Conservation (phyloP, 2,797 vertebrate genomes). For the Molossus molossus region DNA sequence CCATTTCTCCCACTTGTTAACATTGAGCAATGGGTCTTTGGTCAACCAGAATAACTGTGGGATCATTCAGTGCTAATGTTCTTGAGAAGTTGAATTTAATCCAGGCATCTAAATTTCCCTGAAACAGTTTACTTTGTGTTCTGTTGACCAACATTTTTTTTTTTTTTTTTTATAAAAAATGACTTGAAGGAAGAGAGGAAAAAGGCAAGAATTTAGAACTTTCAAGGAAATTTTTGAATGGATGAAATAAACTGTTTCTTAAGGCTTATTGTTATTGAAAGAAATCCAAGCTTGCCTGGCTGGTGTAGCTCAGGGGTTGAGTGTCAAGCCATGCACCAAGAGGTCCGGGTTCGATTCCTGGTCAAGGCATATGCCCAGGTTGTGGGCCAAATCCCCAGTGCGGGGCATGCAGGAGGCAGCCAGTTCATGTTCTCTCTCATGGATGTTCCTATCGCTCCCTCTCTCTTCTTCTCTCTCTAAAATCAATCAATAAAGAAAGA, state of each 20-base stretch:
- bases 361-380: too few species aligned
- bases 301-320: too few species aligned
- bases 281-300: constrained; percentile 26
- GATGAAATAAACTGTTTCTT: constrained; percentile 30
- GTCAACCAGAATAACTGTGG: constrained; percentile 70
- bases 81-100: constrained; percentile 59
- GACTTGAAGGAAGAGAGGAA: background rate
- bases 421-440: too few species aligned
- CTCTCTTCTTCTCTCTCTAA: too few species aligned
- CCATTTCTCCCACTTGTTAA: constrained; percentile 63
- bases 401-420: too few species aligned
- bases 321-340: too few species aligned
- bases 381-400: too few species aligned
- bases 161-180: constrained; percentile 49
- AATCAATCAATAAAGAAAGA: background rate
- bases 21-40: constrained; percentile 67
- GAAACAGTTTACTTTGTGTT: constrained; percentile 47
- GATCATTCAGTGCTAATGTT: constrained; percentile 53
- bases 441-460: too few species aligned
- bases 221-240: constrained; percentile 57
- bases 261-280: constrained; percentile 54
- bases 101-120: constrained; percentile 43
- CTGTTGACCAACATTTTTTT: constrained; percentile 45
- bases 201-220: constrained; percentile 56
- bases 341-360: too few species aligned